A percentile compares a stretch with the other conserved stretches of the same genome.
Evolutionary conservation across 92 coral and sea anemone genomes (phyloP).

Genomic region (Pocillopora meandrina): DNA sequence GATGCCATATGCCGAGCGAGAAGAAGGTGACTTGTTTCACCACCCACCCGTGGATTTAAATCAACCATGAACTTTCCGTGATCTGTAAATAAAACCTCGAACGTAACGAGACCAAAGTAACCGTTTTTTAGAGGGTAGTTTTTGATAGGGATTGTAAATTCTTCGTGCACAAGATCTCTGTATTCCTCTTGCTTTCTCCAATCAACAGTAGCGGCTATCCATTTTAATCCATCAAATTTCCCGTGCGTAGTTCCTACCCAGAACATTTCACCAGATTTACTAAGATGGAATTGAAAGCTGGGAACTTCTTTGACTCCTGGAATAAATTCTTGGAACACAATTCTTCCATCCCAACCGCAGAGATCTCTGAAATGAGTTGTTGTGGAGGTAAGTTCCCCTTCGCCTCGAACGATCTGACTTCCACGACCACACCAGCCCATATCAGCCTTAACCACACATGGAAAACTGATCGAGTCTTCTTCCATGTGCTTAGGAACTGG

Average conservation of each 20-base stretch:
- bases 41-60: slow-evolving; percentile 45
- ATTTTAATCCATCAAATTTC: slow-evolving; percentile 2
- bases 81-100: slow-evolving; percentile 38
- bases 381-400: slow-evolving; percentile 15
- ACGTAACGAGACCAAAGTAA: slow-evolving; percentile 55
- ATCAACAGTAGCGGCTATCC: slow-evolving; percentile 31
- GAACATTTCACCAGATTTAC: slow-evolving; percentile 41
- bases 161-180: slow-evolving; percentile 24
- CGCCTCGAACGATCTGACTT: slow-evolving; percentile 20
- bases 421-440: slow-evolving; percentile 36
- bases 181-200: slow-evolving; percentile 39
- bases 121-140: slow-evolving; percentile 36
- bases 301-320: slow-evolving; percentile 37
- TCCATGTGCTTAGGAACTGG: slow-evolving; percentile 26
- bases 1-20: slow-evolving; percentile 46
- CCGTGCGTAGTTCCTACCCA: slow-evolving; percentile 49
- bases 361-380: slow-evolving; percentile 14
- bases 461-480: not conserved
- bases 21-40: slow-evolving; percentile 41
- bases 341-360: slow-evolving; percentile 37
- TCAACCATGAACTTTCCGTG: slow-evolving; percentile 48
- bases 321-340: slow-evolving; percentile 38
- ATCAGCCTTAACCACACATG: slow-evolving; percentile 45
- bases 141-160: slow-evolving; percentile 52
- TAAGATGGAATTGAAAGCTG: slow-evolving; percentile 40